A percentile compares a stretch with the other conserved stretches of the same genome.
Evolutionary conservation across 2,113 vertebrate genomes (phyloP).

Genomic region (Macaca mulatta): DNA sequence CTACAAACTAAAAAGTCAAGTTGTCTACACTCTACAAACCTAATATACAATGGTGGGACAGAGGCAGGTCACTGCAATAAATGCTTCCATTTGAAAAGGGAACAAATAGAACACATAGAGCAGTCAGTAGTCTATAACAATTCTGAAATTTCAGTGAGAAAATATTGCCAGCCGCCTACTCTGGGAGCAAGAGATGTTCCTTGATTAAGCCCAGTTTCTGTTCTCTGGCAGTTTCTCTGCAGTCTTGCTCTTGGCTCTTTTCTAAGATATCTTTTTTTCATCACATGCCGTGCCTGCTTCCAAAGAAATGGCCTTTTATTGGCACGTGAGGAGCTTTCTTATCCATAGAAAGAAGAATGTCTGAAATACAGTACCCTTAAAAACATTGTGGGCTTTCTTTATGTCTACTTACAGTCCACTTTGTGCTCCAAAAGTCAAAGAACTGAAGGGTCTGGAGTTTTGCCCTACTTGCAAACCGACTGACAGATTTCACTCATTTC

Average conservation of each 20-base stretch:
- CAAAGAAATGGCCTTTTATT: neutral
- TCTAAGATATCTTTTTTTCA: neutral
- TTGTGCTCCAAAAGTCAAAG: neutral
- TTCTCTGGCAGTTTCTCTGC: neutral
- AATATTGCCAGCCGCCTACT: neutral
- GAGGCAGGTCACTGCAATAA: neutral
- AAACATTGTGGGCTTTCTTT: neutral
- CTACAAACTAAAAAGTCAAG: neutral
- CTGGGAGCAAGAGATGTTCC: neutral
- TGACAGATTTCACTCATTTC: neutral
- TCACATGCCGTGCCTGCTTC: neutral
- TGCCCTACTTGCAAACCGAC: neutral
- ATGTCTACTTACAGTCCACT: neutral
- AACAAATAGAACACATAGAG: too few species aligned
- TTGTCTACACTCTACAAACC: too few species aligned
- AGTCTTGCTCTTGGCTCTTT: neutral
- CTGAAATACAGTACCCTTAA: neutral
- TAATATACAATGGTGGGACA: neutral
- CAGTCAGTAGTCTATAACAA: neutral
- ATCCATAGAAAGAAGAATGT: neutral
- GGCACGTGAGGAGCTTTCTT: neutral
- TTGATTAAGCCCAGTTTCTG: neutral
- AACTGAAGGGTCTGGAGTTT: neutral
- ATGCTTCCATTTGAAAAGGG: too few species aligned
- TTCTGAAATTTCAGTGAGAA: neutral